These are phyloP conservation scores for Akabosia matsudoensis DNA, from an alignment of 1,140 invertebrate species.

Conservation along the genomic window DNA sequence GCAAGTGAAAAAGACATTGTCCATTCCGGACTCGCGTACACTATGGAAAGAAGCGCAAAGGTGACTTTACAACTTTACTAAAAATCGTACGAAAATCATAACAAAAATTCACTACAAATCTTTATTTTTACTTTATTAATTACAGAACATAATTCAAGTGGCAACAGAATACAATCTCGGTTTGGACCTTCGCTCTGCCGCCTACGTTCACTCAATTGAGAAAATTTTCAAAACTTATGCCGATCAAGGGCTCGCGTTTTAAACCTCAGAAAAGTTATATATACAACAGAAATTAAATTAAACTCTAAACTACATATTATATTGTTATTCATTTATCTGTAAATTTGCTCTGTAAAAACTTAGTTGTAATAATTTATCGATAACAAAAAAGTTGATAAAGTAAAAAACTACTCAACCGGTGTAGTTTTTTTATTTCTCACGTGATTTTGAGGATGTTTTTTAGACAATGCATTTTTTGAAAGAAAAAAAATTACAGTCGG, in stretches of 20 bases:
- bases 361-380: too few species aligned
- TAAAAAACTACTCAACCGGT: neutral
- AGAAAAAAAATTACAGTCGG: neutral
- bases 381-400: neutral
- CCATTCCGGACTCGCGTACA: conserved; percentile 97
- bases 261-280: too few species aligned
- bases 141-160: conserved; percentile 97
- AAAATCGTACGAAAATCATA: too few species aligned
- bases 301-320: too few species aligned
- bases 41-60: conserved; percentile 88
- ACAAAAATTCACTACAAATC: too few species aligned
- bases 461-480: neutral
- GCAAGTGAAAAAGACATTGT: conserved; percentile 99
- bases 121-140: conserved; percentile 40
- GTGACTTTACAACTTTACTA: conserved; percentile 53
- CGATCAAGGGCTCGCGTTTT: conserved; percentile 95
- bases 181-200: conserved; percentile 94
- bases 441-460: neutral
- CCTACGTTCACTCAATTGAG: conserved; percentile 96
- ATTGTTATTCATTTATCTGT: too few species aligned
- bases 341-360: too few species aligned
- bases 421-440: neutral
- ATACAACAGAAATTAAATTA: too few species aligned
- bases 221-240: conserved; percentile 98
- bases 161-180: conserved; percentile 96